Conservation (phyloP, 2,888 invertebrate species). For the Zootermopsis nevadensis region DNA sequence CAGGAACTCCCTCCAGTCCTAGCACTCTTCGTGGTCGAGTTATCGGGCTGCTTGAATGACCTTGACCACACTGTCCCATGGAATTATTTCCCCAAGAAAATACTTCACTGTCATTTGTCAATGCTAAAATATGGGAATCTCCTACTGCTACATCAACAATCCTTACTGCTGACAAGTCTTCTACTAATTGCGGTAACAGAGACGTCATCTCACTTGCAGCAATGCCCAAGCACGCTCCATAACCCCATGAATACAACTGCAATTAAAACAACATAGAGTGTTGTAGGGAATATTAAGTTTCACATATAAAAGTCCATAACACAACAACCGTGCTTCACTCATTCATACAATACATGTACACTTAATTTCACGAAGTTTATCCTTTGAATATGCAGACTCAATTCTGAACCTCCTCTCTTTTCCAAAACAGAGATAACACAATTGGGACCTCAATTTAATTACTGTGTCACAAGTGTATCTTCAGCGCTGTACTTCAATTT, state of each 20-base stretch:
- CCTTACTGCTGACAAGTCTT: constrained; percentile 66
- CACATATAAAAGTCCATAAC: no score
- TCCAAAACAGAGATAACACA: no score
- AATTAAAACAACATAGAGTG: constrained; percentile 37
- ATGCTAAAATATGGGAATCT: constrained; percentile 71
- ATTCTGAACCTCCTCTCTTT: no score
- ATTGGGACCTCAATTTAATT: no score
- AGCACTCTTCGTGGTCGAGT: constrained; percentile 68
- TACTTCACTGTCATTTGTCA: constrained; percentile 67
- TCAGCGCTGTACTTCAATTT: no score
- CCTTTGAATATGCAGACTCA: no score
- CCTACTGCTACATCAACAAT: constrained; percentile 72
- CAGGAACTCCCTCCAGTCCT: constrained; percentile 66
- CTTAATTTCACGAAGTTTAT: no score
- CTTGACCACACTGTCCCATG: constrained; percentile 74
- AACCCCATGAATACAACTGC: constrained; percentile 73
- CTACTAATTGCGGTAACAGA: constrained; percentile 67
- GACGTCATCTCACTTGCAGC: constrained; percentile 69
- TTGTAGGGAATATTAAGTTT: not conserved
- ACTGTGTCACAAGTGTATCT: no score
- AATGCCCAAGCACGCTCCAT: constrained; percentile 70
- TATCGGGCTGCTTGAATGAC: constrained; percentile 70
- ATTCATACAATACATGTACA: no score
- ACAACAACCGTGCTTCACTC: no score
- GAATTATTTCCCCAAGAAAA: constrained; percentile 74